Evolutionary conservation across 2,113 vertebrate genomes (phyloP), one percentile per base, ranked within the genome.

Genomic region (Pachypanchax playfairii): DNA sequence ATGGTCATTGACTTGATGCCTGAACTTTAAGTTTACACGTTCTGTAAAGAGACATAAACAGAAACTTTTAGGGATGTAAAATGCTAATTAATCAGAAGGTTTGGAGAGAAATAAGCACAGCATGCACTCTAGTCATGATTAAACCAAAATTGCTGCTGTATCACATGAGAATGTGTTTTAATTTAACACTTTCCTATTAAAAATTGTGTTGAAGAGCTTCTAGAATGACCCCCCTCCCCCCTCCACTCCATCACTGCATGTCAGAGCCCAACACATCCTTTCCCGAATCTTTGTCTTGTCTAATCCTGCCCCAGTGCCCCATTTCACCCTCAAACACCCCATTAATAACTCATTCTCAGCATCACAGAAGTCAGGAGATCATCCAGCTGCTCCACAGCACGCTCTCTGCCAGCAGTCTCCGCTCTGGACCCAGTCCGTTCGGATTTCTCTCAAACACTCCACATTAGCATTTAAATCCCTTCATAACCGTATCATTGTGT

Each of bases 391-490:
- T 76, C 77, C 70, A 38, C 21, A 17, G 50, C 58, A 24, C 47
- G 20, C 61, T n/a, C 44, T 28, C 44, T 38, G 59, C 49, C 76
- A 69, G 39, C 64, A 62, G 58, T 75, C 71, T 67, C 65, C 64
- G 41, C 64, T 17, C 35, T 49, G 59, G n/a, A n/a, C n/a, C n/a
- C 62, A 70, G 65, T 65, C 56, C 56, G 62, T 61, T 73, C 65
- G 62, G 58, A 68, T n/a, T n/a, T n/a, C n/a, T n/a, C n/a, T n/a
- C n/a, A n/a, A 81, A 82, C 77, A 50, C 70, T 31, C 50, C 66
- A 83, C 74, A 86, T 90, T 85, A 86, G 77, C 76, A 84, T 87
- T 76, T 66, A 80, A 87, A 84, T 85, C 81, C 77, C 59, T 79
- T 78, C 85, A 75, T 74, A 87, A 73, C 77, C 70, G 71, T 74